Conservation (phyloP, 2,113 vertebrate genomes). For the Coregonus clupeaformis region DNA sequence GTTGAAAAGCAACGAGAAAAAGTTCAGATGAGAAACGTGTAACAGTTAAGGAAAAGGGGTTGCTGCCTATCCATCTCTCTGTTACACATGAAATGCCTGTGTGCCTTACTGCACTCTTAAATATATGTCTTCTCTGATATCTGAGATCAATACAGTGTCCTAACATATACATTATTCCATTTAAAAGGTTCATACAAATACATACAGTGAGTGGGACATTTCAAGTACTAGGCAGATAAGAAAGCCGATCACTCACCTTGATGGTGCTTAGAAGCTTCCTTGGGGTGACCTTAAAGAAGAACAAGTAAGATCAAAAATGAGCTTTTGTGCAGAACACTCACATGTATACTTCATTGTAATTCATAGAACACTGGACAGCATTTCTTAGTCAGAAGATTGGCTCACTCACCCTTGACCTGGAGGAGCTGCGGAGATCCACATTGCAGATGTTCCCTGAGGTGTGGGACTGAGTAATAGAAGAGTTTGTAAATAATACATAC, state of each 20-base stretch:
- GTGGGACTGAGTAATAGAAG: constrained; percentile 49
- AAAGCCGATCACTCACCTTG: constrained; percentile 59
- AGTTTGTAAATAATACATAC: neutral
- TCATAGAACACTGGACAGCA: neutral
- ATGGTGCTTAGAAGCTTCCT: constrained; percentile 76
- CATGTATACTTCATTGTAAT: fast-evolving
- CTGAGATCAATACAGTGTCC: too few species aligned
- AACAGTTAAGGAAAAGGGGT: too few species aligned
- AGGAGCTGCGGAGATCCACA: constrained; percentile 39
- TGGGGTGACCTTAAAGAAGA: constrained; percentile 70
- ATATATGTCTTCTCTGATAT: too few species aligned
- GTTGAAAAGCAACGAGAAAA: constrained; percentile 18
- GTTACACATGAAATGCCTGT: too few species aligned
- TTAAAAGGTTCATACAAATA: neutral
- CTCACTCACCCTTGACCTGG: constrained; percentile 62
- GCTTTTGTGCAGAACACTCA: neutral
- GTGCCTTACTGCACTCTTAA: neutral
- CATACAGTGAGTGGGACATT: neutral
- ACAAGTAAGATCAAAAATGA: neutral
- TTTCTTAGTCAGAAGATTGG: neutral
- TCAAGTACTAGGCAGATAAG: neutral
- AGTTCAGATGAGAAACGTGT: neutral
- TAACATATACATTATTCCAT: too few species aligned
- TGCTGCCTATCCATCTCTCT: too few species aligned
- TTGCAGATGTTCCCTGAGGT: constrained; percentile 42